Evolutionary conservation across 2,113 vertebrate species (phyloP).

Genomic region (Alexandromys fortis): DNA sequence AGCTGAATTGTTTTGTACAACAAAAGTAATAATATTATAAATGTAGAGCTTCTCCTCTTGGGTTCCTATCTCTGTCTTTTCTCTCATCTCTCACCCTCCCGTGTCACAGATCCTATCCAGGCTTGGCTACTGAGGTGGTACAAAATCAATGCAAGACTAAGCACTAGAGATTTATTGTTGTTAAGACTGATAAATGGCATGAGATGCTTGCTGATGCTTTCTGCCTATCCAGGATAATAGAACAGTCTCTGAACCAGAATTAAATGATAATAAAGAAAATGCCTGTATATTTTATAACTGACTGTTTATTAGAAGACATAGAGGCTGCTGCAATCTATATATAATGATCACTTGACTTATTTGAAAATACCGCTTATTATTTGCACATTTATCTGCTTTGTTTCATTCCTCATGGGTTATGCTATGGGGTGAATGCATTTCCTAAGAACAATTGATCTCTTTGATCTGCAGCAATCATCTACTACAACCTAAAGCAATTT

Average conservation of each 20-base stretch:
- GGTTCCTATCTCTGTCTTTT: neutral
- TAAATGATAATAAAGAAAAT: constrained; percentile 37
- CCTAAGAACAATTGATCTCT: constrained; percentile 14
- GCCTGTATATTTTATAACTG: neutral
- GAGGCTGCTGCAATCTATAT: neutral
- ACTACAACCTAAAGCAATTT: constrained; percentile 23
- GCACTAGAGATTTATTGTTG: constrained; percentile 34
- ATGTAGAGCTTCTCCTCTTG: neutral
- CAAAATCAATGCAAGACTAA: constrained; percentile 38
- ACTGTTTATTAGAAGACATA: neutral
- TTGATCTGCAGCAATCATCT: neutral
- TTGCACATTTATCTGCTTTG: neutral
- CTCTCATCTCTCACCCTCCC: neutral
- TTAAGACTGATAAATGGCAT: constrained; percentile 4
- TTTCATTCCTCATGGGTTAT: neutral
- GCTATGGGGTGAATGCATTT: neutral
- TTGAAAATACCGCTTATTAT: neutral
- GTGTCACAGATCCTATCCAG: neutral
- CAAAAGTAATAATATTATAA: neutral
- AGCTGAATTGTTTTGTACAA: neutral
- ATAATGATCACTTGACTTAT: neutral
- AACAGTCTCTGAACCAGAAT: neutral
- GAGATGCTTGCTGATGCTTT: neutral
- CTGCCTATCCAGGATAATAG: neutral
- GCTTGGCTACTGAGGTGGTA: constrained; percentile 11